Percentiles rank a stretch among this genome's conserved stretches.
Evolutionary conservation across 2,113 vertebrate genomes (phyloP).

Genomic region (Zonotrichia leucophrys): DNA sequence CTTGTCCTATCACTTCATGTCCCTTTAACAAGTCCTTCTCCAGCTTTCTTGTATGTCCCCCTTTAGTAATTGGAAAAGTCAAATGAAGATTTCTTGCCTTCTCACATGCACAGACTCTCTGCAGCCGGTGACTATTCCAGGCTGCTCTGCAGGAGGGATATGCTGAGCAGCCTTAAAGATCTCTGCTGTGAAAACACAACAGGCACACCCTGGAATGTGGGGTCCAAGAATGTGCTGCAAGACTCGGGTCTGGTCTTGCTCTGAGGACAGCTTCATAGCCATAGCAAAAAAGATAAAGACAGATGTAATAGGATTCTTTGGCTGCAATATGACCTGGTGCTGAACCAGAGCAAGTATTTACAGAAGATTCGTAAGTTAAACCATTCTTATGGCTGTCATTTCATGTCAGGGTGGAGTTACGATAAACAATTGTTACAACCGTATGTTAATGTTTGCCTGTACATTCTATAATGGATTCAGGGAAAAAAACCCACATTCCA

Average conservation of each 20-base stretch:
- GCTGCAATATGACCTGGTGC: not conserved
- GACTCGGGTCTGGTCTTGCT: conserved; percentile 24
- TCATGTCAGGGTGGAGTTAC: not conserved
- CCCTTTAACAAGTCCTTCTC: not conserved
- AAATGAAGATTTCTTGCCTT: not conserved
- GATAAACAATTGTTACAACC: not conserved
- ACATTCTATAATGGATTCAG: not conserved
- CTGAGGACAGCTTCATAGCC: not conserved
- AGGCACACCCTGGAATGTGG: not conserved
- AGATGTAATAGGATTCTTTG: not conserved
- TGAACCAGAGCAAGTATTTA: conserved; percentile 49
- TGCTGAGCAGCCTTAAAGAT: not conserved
- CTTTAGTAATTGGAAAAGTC: not conserved
- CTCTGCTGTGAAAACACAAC: not conserved
- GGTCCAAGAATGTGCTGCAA: not conserved
- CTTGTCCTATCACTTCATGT: not conserved
- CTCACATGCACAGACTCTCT: not conserved
- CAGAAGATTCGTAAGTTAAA: not conserved
- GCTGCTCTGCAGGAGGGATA: not conserved
- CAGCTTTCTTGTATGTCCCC: not conserved
- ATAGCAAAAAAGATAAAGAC: not conserved
- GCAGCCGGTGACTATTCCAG: not conserved
- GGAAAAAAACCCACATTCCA: not conserved
- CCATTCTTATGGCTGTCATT: not conserved
- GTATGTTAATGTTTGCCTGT: not conserved